Evolutionary conservation across 2,888 invertebrate genomes (phyloP), one percentile per base, ranked within the genome.

Genomic region (Cephonodes hylas): DNA sequence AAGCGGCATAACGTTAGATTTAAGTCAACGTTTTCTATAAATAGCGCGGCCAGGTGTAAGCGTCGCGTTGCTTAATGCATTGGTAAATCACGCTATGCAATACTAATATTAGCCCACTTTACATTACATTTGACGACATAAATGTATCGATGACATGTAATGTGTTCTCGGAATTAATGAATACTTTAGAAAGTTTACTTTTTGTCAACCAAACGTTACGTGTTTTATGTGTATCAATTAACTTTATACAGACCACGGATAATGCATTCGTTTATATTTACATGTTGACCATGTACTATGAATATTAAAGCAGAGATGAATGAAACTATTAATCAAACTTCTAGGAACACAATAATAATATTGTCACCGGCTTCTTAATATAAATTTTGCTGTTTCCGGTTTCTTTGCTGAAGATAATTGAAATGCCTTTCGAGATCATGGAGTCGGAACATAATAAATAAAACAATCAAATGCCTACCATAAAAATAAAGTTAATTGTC

Each of bases 11-110:
- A 44, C 56, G 22, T 18, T 25, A 46, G 34, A 18, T 27, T 61
- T 61, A 63, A 63, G 63, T 67, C 60, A 64, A 63, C 65, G 62
- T 42, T 68, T 64, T 75, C 77, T 78, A 77, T 79, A 73, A 76
- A 82, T 83, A 79, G 78, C 75, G 68, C 63, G 68, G 75, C 81
- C 82, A 85, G 83, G 83, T 84, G 83, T 76, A 73, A 71, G 69
- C 67, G 64, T 71, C 61, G 46, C 34, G 66, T 75, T 72, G 73
- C 76, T 72, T 77, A 77, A 74, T 79, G 73, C 76, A 74, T 80
- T 78, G 69, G 75, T 75, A 77, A 76, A 79, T 75, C 72, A 75
- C 74, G 73, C 73, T 73, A 74, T 79, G 76, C 73, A 68, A 71
- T 67, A 64, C 63, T 67, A 68, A 65, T 42, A 57, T 44, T 62